These are phyloP conservation scores for Phrynocephalus vlangalii DNA, from an alignment of 2,797 vertebrate species.

Conservation along the genomic window DNA sequence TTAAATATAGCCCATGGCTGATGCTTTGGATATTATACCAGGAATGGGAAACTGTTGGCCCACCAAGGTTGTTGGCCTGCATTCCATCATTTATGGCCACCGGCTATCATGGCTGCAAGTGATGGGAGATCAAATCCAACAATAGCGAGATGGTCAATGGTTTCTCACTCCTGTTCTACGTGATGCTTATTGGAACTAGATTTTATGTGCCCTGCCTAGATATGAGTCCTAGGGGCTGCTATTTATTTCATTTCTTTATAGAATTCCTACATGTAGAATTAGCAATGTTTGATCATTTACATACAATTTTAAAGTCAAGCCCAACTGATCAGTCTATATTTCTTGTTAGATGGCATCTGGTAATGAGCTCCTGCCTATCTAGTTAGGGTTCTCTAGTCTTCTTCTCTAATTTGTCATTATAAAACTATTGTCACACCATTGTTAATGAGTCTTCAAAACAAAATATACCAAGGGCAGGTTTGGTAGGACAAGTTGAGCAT, in stretches of 20 bases:
- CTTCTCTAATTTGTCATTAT: not conserved
- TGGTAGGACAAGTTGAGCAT: not conserved
- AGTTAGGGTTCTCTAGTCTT: not conserved
- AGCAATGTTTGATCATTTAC: not conserved
- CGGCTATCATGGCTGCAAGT: not conserved
- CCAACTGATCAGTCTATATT: not conserved
- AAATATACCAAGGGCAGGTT: not conserved
- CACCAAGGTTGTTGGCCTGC: not conserved
- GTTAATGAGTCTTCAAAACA: not conserved
- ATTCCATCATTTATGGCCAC: not conserved
- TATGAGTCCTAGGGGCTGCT: not conserved
- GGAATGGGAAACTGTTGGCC: not conserved
- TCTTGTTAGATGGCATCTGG: not conserved
- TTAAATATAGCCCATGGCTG: not conserved
- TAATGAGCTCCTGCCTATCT: not conserved
- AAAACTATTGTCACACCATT: not conserved
- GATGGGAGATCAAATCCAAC: not conserved
- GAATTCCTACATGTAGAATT: not conserved
- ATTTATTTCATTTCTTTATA: not conserved
- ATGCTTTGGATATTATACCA: not conserved
- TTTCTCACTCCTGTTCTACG: not conserved
- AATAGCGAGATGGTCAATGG: not conserved
- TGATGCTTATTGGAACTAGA: not conserved
- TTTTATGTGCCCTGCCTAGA: not conserved
- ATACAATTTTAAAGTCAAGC: not conserved